These are phyloP conservation scores for Drosophila heteroneura DNA, from an alignment of 2,888 invertebrate genomes.

Conservation along the genomic window DNA sequence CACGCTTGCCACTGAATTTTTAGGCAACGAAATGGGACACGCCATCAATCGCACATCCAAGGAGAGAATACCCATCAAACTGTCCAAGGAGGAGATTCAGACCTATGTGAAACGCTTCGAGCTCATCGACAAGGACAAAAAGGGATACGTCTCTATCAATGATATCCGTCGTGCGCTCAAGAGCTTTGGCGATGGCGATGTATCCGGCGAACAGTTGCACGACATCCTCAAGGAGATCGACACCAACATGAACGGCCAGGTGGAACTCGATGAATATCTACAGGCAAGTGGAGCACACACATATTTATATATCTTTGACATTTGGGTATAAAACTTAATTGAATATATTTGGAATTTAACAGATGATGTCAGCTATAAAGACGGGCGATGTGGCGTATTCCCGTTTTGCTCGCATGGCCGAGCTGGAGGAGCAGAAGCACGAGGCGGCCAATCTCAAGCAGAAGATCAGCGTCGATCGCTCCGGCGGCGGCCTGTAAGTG, in stretches of 20 bases:
- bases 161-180: slow-evolving; percentile 98
- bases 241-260: slow-evolving; percentile 99
- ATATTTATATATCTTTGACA: not conserved
- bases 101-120: slow-evolving; percentile 97
- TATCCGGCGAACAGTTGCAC: slow-evolving; percentile 97
- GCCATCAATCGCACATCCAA: slow-evolving; percentile 94
- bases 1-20: slow-evolving; percentile 92
- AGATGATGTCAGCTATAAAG: slow-evolving; percentile 99
- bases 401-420: slow-evolving; percentile 97
- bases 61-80: slow-evolving; percentile 95
- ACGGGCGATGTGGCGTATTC: slow-evolving; percentile 98
- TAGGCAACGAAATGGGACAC: slow-evolving; percentile 98
- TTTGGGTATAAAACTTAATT: not conserved
- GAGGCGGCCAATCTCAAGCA: slow-evolving; percentile 91
- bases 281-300: slow-evolving; percentile 89
- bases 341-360: not conserved
- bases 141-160: slow-evolving; percentile 99
- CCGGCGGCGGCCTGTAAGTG: slow-evolving; percentile 96
- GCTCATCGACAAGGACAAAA: slow-evolving; percentile 97
- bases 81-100: slow-evolving; percentile 97
- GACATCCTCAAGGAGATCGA: slow-evolving; percentile 99
- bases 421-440: slow-evolving; percentile 94
- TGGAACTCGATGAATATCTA: slow-evolving; percentile 99
- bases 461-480: slow-evolving; percentile 95
- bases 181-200: slow-evolving; percentile 92